Conservation (phyloP, 1,140 invertebrate species). For the Chelonus insularis region DNA sequence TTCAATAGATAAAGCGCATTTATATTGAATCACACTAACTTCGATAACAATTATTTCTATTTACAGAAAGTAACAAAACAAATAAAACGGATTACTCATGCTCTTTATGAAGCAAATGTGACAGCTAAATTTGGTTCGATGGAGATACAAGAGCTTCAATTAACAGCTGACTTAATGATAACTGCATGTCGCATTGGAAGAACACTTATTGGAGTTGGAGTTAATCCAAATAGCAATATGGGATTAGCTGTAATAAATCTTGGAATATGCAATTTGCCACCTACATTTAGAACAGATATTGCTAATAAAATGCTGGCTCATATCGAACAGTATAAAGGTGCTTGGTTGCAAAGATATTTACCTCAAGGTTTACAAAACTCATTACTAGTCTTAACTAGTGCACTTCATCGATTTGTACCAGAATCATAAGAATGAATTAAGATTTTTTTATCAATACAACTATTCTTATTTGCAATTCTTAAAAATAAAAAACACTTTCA, state of each 20-base stretch:
- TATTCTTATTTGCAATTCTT: too few species aligned
- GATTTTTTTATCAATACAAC: too few species aligned
- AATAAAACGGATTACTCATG: constrained; percentile 62
- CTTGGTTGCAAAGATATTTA: constrained; percentile 63
- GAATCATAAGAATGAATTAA: constrained; percentile 46
- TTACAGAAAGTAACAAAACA: constrained; percentile 66
- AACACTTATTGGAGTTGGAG: constrained; percentile 63
- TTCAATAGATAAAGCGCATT: too few species aligned
- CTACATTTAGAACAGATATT: constrained; percentile 67
- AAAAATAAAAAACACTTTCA: too few species aligned
- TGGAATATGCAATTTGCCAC: constrained; percentile 65
- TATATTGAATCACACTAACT: too few species aligned
- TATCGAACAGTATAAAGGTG: constrained; percentile 64
- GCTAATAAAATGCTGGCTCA: constrained; percentile 69
- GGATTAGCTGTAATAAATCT: constrained; percentile 68
- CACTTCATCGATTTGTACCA: constrained; percentile 63
- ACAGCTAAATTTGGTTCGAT: constrained; percentile 55
- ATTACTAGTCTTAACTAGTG: constrained; percentile 60
- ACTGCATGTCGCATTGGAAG: constrained; percentile 67
- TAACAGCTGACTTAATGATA: constrained; percentile 67
- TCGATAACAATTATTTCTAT: constrained; percentile 35
- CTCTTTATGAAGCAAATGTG: constrained; percentile 56
- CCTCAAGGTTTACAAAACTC: constrained; percentile 63
- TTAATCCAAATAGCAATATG: constrained; percentile 67
- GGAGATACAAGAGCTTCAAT: constrained; percentile 64